Percentiles rank a stretch among this genome's conserved stretches.
phyloP scores from a whole-genome alignment of 2,113 vertebrate species.

The Amia ocellicauda region DNA sequence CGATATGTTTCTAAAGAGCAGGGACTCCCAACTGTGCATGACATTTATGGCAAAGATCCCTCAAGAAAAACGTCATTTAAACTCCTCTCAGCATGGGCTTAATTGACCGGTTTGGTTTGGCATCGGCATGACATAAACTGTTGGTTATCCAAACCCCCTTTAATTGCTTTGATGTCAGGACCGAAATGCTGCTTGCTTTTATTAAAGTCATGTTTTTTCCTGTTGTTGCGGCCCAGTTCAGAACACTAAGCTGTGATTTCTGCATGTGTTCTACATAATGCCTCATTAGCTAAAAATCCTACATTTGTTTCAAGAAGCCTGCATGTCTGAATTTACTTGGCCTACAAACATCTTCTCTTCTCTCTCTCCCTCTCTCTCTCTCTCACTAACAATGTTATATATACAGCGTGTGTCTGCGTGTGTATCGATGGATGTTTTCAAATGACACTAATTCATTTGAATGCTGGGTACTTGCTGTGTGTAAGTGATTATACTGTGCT shows the following conservation, averaged over 20 bases:
- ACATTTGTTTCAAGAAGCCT: conserved; percentile 58
- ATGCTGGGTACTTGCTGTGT: too few relatives aligned
- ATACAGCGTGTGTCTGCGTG: conserved; percentile 28
- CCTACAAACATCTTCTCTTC: conserved; percentile 53
- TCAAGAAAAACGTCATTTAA: conserved; percentile 62
- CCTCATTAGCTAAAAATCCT: conserved; percentile 66
- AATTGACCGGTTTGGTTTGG: conserved; percentile 83
- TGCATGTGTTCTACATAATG: conserved; percentile 70
- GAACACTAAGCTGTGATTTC: conserved; percentile 65
- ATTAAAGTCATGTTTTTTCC: conserved; percentile 74
- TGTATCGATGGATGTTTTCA: conserved; percentile 1
- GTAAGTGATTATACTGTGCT: too few relatives aligned
- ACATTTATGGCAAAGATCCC: conserved; percentile 43
- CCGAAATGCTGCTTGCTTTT: conserved; percentile 70
- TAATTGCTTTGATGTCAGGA: conserved; percentile 75
- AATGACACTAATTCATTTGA: background rate
- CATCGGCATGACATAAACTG: conserved; percentile 72
- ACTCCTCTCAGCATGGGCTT: conserved; percentile 66
- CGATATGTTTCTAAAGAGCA: conserved; percentile 39
- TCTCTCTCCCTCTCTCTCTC: conserved; percentile 26
- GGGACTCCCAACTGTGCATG: conserved; percentile 7
- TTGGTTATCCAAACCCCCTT: conserved; percentile 75
- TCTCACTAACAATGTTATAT: conserved; percentile 50
- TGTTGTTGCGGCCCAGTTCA: conserved; percentile 66
- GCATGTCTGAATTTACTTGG: conserved; percentile 51